Evolutionary conservation across 1,140 invertebrate species (phyloP), one percentile per base, ranked within the genome.

Genomic region (Drosophila novamexicana): DNA sequence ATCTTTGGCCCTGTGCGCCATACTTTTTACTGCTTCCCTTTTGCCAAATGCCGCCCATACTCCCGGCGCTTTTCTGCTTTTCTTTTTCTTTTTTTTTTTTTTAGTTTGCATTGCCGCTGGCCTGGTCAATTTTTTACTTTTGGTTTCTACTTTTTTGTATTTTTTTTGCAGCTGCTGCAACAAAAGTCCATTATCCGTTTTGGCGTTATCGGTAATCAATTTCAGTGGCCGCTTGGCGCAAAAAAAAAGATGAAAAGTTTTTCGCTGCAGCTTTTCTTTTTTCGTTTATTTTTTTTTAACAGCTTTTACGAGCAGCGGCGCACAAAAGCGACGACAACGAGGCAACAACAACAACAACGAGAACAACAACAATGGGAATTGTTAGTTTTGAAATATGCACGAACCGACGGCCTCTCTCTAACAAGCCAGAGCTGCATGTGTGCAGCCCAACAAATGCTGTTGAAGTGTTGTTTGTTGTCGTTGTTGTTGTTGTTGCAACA

Each of bases 151-250:
- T 49, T 9, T 39, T 10, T 32, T 1, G 5, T 77, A 65, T 42
- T 29, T 54, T 50, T 36, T 68, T 40, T 77, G 68, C 76, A 80
- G 76, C 76, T 77, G 63, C 76, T 70, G 77, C 84, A 80, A 80
- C 83, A 88, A 89, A 89, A 88, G 83, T 88, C 83, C 84, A 88
- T 88, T 88, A 88, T 88, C 84, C 83, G 83, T 77, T 88, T 80
- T 72, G 77, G 79, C 77, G 79, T 88, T 88, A 88, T 88, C 83
- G 83, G 84, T 88, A 89, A 88, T 88, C 83, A 88, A 88, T 88
- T 88, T 89, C 83, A 80, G 79, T 80, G 83, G 77, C 71, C 73
- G 68, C 58, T 68, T 50, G 49, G 53, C 18, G 12, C 18, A 50
- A 42, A 34, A 58, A 53, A 16, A 53, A 42, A 61, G 53, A 61